These are phyloP conservation scores for Sebastolobus altivelis DNA, from an alignment of 2,797 vertebrate species.

Conservation along the genomic window DNA sequence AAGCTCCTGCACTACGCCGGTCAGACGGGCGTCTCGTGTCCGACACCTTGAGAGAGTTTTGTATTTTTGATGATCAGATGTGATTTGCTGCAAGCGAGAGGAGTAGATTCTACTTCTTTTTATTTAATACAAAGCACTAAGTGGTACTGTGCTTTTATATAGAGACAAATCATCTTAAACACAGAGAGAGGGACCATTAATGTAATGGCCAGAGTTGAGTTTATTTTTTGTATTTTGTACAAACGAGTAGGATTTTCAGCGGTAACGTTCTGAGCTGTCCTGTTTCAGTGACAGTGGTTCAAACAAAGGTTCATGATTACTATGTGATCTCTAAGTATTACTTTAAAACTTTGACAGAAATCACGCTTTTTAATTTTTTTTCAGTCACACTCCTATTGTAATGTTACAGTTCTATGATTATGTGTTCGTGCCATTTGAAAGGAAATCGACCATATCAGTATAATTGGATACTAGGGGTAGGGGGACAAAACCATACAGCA, in stretches of 20 bases:
- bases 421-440: neutral
- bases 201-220: neutral
- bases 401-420: neutral
- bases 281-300: neutral
- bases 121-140: neutral
- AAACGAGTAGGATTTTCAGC: neutral
- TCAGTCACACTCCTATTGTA: slow-evolving; percentile 32
- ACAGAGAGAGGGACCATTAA: slow-evolving; percentile 31
- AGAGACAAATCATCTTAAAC: neutral
- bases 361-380: neutral
- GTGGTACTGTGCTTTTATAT: neutral
- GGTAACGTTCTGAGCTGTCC: neutral
- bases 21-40: neutral
- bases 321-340: slow-evolving; percentile 15
- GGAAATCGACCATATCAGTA: neutral
- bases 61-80: neutral
- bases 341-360: neutral
- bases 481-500: no score
- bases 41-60: neutral
- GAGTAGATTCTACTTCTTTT: neutral
- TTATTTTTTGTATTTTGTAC: neutral
- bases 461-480: neutral
- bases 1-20: neutral
- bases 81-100: neutral
- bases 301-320: slow-evolving; percentile 2